Conservation (phyloP, 2,113 vertebrate genomes). For the Taxidea taxus region DNA sequence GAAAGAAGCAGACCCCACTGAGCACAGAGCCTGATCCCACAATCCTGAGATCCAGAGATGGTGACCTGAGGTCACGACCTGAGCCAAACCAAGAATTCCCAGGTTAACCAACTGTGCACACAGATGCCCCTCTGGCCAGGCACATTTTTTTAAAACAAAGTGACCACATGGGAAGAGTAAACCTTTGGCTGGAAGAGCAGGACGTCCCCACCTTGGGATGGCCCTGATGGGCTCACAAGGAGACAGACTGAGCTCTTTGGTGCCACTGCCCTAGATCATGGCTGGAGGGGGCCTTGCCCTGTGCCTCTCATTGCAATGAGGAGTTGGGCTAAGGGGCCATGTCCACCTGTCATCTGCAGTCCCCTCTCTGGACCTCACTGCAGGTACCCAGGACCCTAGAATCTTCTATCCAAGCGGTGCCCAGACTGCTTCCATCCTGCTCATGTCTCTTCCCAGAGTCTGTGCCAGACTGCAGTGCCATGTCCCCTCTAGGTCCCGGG, state of each 20-base stretch:
- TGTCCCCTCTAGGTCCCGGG: not conserved
- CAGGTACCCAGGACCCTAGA: not conserved
- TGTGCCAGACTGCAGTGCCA: not conserved
- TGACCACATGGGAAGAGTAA: not conserved
- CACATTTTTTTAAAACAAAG: not conserved
- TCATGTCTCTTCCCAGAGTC: not conserved
- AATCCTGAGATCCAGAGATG: not conserved
- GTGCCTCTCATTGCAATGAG: not conserved
- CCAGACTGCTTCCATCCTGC: not conserved
- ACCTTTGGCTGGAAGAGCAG: not conserved
- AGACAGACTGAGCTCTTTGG: not conserved
- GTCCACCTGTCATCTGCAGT: not conserved
- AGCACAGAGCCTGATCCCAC: not conserved
- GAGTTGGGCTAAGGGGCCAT: fast-evolving
- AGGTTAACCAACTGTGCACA: fast-evolving
- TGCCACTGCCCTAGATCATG: fast-evolving
- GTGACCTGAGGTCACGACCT: not conserved
- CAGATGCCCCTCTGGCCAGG: not conserved
- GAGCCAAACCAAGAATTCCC: not conserved
- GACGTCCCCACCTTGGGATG: fast-evolving
- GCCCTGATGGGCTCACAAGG: not conserved
- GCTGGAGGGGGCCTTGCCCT: not conserved
- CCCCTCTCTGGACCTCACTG: not conserved
- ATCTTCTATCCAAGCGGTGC: too few relatives aligned
- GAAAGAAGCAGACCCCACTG: not conserved